Base-by-base conservation (phyloP, 2,113 vertebrate species). In the Sterna hirundo region DNA sequence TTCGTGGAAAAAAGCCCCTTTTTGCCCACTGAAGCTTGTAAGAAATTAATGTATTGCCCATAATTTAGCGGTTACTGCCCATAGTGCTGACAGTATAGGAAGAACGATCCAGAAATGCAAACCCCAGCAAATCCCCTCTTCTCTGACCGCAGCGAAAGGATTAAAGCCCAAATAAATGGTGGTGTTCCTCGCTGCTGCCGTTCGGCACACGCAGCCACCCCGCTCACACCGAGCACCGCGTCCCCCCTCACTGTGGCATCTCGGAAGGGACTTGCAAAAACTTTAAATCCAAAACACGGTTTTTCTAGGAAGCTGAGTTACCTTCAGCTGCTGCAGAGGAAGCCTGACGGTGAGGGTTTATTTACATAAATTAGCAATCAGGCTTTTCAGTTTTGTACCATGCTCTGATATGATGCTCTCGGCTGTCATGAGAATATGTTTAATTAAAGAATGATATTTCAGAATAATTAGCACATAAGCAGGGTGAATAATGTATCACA, bases 171-270 rank as follows among this genome's bases (percentile, higher is more conserved):
- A 0, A 4, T 2, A 2, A n/a, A 18, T 0, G 8, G 25, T 15
- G 30, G 7, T 14, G 10, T 10, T 65, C 72, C 65, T 42, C 4
- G 0, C 1, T 44, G 47, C 49, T 51, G 52, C 54, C 10, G 0
- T 17, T 52, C 2, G 29, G 83, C 54, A 61, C 4, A 2, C 3
- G 5, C 27, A 44, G 44, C 34, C 42, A 5, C 13, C 44, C 55
- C 11, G 3, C 36, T 8, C 8, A n/a, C 2, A 3, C 44, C 4
- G 1, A 69, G 51, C 60, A 10, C 32, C 2, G 0, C 0, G 0
- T 42, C 60, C 42, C 19, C 51, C 1, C 2, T 6, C 25, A 15
- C 80, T 5, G 25, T 2, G 40, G 27, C 15, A 9, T 5, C 84
- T 38, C 4, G 0, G 69, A 55, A 25, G 34, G 52, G 19, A 42